Evolutionary conservation across 2,113 vertebrate genomes (phyloP).

Genomic region (Sander vitreus): DNA sequence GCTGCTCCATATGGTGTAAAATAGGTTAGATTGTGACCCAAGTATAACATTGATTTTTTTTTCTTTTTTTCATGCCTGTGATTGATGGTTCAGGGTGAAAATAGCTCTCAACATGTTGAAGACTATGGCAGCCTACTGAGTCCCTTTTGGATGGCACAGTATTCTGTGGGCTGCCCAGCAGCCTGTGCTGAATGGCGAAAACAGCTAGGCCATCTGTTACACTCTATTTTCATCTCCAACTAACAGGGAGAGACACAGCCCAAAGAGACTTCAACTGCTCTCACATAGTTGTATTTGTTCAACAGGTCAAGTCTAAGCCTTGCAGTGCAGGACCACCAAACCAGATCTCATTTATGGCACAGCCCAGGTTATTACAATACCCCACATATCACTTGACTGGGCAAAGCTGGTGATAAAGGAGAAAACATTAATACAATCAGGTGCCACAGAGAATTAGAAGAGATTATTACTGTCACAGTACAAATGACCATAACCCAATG

Average conservation of each 20-base stretch:
- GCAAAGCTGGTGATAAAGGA: conserved; percentile 45
- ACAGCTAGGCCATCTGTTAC: conserved; percentile 77
- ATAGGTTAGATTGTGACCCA: conserved; percentile 34
- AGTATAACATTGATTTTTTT: conserved; percentile 35
- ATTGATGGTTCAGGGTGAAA: conserved; percentile 57
- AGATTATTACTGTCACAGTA: conserved; percentile 59
- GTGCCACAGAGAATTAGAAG: conserved; percentile 54
- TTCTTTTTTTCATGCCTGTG: conserved; percentile 3
- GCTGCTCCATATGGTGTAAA: conserved; percentile 21
- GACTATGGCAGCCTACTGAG: conserved; percentile 60
- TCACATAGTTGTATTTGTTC: conserved; percentile 53
- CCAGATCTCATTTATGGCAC: conserved; percentile 45
- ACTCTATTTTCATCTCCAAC: conserved; percentile 75
- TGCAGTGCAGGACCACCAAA: conserved; percentile 32
- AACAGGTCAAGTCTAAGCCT: conserved; percentile 65
- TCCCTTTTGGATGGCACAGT: conserved; percentile 60
- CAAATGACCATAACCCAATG: conserved; percentile 62
- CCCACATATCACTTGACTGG: conserved; percentile 27
- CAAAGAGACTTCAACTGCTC: conserved; percentile 47
- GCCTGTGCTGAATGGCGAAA: conserved; percentile 64
- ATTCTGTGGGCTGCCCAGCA: conserved; percentile 65
- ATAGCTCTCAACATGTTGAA: conserved; percentile 61
- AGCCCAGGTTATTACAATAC: conserved; percentile 43
- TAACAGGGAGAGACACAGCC: conserved; percentile 50
- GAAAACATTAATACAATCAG: conserved; percentile 37